Percentiles rank a stretch among this genome's conserved stretches.
phyloP scores from a whole-genome alignment of 1,140 invertebrate genomes.

The Drosophila oshimai region DNA sequence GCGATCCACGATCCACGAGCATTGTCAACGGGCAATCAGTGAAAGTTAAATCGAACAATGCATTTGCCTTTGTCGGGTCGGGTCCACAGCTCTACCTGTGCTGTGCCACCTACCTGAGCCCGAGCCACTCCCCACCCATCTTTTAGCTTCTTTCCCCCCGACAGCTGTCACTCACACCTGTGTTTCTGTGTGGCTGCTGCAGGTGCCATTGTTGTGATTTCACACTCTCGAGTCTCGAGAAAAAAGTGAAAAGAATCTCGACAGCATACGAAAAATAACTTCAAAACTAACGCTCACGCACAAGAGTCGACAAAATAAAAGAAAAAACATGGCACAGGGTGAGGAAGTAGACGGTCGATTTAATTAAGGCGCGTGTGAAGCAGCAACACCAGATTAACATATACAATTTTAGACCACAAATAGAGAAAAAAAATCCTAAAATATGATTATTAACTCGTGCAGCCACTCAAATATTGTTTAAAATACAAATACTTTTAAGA shows the following conservation, averaged over 20 bases:
- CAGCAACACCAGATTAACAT: too few relatives aligned
- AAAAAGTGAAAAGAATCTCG: constrained; percentile 58
- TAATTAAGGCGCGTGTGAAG: constrained; percentile 39
- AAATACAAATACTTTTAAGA: too few relatives aligned
- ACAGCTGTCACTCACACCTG: constrained; percentile 27
- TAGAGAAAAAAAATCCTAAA: too few relatives aligned
- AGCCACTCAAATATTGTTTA: too few relatives aligned
- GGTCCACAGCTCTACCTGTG: too few relatives aligned
- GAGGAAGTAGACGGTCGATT: constrained; percentile 11
- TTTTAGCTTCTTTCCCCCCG: constrained; percentile 2
- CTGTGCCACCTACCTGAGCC: too few relatives aligned
- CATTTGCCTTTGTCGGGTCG: constrained; percentile 29
- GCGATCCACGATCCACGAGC: constrained; percentile 37
- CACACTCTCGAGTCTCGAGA: constrained; percentile 26
- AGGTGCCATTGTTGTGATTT: constrained; percentile 56
- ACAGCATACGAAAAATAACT: constrained; percentile 13
- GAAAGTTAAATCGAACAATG: constrained; percentile 65
- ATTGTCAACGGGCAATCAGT: constrained; percentile 56
- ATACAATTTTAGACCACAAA: too few relatives aligned
- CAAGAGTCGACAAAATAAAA: constrained; percentile 10
- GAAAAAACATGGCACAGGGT: not conserved
- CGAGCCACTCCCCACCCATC: not conserved
- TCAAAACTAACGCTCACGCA: constrained; percentile 47
- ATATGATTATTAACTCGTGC: too few relatives aligned
- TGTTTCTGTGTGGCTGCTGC: constrained; percentile 8